Evolutionary conservation across 2,113 vertebrate genomes (phyloP).

Genomic region (Acinonyx jubatus): DNA sequence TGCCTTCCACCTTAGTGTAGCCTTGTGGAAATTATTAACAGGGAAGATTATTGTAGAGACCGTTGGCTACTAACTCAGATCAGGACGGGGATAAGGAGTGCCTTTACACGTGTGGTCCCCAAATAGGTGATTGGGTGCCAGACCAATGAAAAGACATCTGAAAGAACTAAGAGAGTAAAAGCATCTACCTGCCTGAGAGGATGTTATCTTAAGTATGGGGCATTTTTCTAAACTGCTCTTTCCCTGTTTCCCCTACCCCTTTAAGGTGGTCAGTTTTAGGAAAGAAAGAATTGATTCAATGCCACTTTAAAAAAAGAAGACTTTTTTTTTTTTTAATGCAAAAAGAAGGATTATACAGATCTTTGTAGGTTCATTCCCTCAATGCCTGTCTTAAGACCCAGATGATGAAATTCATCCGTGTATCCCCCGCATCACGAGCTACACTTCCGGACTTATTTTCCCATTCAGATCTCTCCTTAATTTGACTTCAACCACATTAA

Average conservation of each 20-base stretch:
- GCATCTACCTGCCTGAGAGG: not conserved
- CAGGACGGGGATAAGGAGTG: not conserved
- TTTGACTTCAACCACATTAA: slow-evolving; percentile 30
- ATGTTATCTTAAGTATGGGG: not conserved
- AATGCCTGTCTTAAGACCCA: not conserved
- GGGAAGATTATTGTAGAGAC: not conserved
- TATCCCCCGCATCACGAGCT: not conserved
- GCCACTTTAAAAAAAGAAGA: not conserved
- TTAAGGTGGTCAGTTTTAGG: not conserved
- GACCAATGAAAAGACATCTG: not conserved
- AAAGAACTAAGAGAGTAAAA: not conserved
- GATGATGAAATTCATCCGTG: not conserved
- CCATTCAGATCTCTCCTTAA: not conserved
- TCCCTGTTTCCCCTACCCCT: not conserved
- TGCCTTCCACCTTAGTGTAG: not conserved
- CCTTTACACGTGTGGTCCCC: not conserved
- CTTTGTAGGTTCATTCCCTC: not conserved
- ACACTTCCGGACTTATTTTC: not conserved
- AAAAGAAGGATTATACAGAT: not conserved
- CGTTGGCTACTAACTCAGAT: not conserved
- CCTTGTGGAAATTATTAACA: not conserved
- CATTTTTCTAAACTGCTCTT: not conserved
- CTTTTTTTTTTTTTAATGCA: not conserved
- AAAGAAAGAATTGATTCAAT: not conserved
- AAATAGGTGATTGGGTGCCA: not conserved